Evolutionary conservation across 2,113 vertebrate genomes (phyloP), one percentile per base, ranked within the genome.

Genomic region (Mastomys coucha): DNA sequence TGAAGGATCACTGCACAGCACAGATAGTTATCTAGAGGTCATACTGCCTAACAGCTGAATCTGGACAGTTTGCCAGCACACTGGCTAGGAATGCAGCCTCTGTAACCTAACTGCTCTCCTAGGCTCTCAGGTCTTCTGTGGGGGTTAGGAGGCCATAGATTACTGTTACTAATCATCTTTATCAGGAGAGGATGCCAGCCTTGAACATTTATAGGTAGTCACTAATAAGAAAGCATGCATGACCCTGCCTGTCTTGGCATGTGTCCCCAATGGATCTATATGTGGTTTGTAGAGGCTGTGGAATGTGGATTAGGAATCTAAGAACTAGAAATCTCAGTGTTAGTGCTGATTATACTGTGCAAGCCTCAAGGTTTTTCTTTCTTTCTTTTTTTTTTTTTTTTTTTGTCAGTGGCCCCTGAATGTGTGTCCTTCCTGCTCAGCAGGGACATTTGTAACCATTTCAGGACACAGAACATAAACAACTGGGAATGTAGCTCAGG

Each of bases 361-460:
- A 9, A 33, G n/a, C 53, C 88, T 80, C 1, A 9, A 17, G 53
- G 45, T 45, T 45, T 45, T 45, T 45, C 5, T 3, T 45, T 45
- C 3, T 45, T 45, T 3, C 5, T 45, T 3, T 45, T 45, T 45
- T 3, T 45, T 45, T 45, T 45, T 45, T 16, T 14, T 11, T 51
- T 11, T 51, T 58, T 31, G 2, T 2, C 80, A n/a, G 0, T 5
- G 65, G 58, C 33, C 51, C 72, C 14, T 20, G 11, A 1, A 17
- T n/a, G 13, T 33, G 69, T 39, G 2, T 14, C 56, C 17, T 36
- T 28, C 7, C 0, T 0, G 19, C 24, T 1, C 1, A 19, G 58
- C 42, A 58, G 33, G 22, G 20, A 31, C 22, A 7, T 51, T 19
- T 11, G 12, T 5, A 45, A 14, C 24, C 36, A 4, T 45, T 80